Percentiles rank a stretch among this genome's conserved stretches.
Conservation (phyloP, 2,113 vertebrate species). For the Spilogale gracilis region DNA sequence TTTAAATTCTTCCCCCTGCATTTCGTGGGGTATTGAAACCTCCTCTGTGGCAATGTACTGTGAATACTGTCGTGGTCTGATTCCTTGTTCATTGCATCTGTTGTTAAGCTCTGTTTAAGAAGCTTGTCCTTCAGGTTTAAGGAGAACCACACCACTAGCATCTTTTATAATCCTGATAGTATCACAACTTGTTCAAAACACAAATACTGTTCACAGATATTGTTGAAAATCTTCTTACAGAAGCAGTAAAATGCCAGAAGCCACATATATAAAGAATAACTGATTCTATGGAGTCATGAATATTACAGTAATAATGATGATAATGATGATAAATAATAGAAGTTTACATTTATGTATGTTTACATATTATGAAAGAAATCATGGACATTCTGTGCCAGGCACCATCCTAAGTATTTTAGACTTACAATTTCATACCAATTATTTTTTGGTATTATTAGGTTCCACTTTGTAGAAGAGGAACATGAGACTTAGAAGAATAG, state of each 20-base stretch:
- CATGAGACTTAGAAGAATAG: background rate
- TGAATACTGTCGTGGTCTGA: background rate
- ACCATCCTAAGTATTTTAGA: background rate
- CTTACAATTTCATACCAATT: background rate
- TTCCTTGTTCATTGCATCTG: background rate
- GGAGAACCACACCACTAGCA: background rate
- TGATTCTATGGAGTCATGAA: background rate
- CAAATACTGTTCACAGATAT: background rate
- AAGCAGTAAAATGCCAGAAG: background rate
- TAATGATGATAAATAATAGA: background rate
- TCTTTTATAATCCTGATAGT: background rate
- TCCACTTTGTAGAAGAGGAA: background rate
- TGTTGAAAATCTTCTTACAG: background rate
- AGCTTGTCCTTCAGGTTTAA: background rate
- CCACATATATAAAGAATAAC: background rate
- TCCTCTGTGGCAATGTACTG: background rate
- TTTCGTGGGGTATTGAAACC: background rate
- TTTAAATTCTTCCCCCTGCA: background rate
- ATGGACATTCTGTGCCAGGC: background rate
- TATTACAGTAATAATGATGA: background rate
- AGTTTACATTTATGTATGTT: background rate
- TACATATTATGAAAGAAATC: background rate
- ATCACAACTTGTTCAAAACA: constrained; percentile 3
- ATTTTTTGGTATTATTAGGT: background rate
- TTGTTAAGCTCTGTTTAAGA: background rate